Percentiles rank a stretch among this genome's conserved stretches.
Evolutionary conservation across 53 echinoderm and acorn worm species (phyloP).

Genomic region (Zoroaster sp.): DNA sequence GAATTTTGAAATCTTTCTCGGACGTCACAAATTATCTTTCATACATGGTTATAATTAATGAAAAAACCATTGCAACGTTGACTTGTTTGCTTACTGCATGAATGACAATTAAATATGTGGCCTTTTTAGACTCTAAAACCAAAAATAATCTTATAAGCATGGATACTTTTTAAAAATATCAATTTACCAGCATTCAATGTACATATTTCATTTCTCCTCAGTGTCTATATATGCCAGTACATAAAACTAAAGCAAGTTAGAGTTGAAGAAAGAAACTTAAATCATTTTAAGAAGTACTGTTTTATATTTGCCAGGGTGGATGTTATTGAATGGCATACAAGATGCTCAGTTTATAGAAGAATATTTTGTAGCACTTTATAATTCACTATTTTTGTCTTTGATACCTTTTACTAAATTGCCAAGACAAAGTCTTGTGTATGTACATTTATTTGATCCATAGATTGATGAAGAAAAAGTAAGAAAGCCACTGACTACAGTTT

Average conservation of each 20-base stretch:
- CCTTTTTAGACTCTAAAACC: neutral
- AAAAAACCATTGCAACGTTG: neutral
- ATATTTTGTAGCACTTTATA: slow-evolving; percentile 32
- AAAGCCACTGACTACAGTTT: slow-evolving; percentile 2
- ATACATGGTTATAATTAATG: neutral
- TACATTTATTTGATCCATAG: slow-evolving; percentile 40
- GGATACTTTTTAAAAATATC: slow-evolving; percentile 6
- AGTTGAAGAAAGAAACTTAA: neutral
- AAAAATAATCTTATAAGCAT: neutral
- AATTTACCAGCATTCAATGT: slow-evolving; percentile 4
- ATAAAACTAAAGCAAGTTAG: neutral
- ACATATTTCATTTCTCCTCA: neutral
- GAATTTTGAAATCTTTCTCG: neutral
- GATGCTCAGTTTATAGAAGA: neutral
- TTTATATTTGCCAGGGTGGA: slow-evolving; percentile 35
- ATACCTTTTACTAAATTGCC: slow-evolving; percentile 31
- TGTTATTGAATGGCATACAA: neutral
- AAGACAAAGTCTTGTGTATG: slow-evolving; percentile 18
- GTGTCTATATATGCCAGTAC: neutral
- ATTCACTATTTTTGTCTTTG: slow-evolving; percentile 47
- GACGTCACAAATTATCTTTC: neutral
- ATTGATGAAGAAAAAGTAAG: neutral
- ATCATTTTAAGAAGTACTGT: slow-evolving; percentile 9
- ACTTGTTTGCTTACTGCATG: neutral
- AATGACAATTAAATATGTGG: neutral